Evolutionary conservation across 2,888 invertebrate genomes (phyloP), one percentile per base, ranked within the genome.

Genomic region (Exocentrus adspersus): DNA sequence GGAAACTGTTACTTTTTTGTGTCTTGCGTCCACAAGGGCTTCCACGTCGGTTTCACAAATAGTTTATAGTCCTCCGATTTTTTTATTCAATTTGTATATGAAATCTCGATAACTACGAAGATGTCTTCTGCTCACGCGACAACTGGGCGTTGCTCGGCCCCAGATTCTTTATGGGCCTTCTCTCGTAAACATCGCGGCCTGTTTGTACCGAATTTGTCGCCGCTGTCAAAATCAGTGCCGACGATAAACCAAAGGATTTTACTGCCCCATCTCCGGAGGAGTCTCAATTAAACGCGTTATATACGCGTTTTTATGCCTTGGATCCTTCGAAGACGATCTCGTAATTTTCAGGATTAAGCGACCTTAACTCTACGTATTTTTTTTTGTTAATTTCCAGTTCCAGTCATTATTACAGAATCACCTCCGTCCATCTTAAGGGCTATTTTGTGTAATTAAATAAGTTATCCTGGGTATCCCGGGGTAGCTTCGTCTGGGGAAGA

Each of bases 161-260:
- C 64, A 61, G 62, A 67, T 77, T 75, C 69, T 79, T 79, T 79
- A 79, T 79, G 78, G 72, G 62, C 59, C 67, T 71, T 68, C 74
- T 76, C 77, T 70, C 77, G 74, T 75, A 77, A 79, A 78, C 77
- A 77, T 74, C 65, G 76, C 78, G 78, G 77, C 75, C 75, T 79
- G 78, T 78, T 79, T 79, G 79, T 77, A 76, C 75, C 75, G 75
- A 80, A 79, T 80, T 79, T 80, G 79, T 80, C 79, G 77, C 78
- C 78, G 74, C 75, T 76, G 78, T 78, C 78, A 78, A 77, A 77
- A 75, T 76, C 75, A 78, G 77, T 75, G 78, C 74, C 68, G 72
- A 68, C 75, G 74, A 78, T 78, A 79, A 79, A 78, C 72, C 71
- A 66, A n/a, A 51, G 60, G 65, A 70, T 74, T 78, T 79, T 78